Evolutionary conservation across 2,797 vertebrate species (phyloP).

Genomic region (Monodelphis domestica): DNA sequence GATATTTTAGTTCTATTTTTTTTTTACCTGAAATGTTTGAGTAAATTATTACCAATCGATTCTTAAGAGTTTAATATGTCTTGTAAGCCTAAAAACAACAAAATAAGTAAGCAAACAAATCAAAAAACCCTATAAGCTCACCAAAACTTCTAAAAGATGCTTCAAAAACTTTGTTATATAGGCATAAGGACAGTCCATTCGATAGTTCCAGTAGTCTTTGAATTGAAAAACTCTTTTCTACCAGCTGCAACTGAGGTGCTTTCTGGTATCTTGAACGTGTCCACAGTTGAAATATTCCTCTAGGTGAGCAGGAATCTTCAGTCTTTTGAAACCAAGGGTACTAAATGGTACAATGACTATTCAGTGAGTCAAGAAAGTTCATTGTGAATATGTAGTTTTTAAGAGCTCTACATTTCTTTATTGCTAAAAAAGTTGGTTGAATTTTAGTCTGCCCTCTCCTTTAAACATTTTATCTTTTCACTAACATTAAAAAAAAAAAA

Average conservation of each 20-base stretch:
- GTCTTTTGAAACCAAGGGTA: constrained; percentile 38
- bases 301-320: background rate
- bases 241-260: background rate
- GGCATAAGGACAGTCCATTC: background rate
- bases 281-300: constrained; percentile 19
- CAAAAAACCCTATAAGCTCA: background rate
- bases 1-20: background rate
- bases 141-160: background rate
- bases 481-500: background rate
- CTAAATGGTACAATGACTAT: background rate
- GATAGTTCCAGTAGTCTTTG: background rate
- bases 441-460: background rate
- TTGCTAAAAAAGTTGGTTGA: background rate
- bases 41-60: background rate
- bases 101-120: background rate
- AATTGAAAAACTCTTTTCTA: background rate
- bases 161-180: background rate
- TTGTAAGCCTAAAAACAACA: background rate
- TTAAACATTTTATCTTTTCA: background rate
- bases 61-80: background rate
- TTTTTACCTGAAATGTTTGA: background rate
- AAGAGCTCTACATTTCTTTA: background rate
- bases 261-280: constrained; percentile 6
- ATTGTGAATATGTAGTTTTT: background rate
- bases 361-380: background rate